Conservation (phyloP, 1,140 invertebrate genomes). For the Pachyrhynchus sulphureomaculatus region DNA sequence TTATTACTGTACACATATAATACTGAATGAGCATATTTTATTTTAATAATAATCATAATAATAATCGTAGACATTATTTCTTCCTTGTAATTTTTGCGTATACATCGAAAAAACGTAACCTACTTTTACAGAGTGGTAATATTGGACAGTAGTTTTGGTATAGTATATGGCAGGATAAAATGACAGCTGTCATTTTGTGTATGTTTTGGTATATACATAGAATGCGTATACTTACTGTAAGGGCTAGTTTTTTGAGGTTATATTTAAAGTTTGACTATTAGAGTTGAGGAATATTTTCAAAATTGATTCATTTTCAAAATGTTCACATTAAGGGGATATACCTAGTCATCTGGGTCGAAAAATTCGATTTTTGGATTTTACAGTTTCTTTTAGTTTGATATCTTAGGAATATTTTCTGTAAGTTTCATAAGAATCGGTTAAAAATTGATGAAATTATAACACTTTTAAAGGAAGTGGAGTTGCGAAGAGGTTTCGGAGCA, state of each 20-base stretch:
- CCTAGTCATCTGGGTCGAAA: no score
- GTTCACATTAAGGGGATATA: no score
- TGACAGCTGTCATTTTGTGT: neutral
- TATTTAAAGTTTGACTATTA: neutral
- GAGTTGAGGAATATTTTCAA: no score
- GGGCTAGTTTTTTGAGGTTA: neutral
- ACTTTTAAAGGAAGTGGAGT: no score
- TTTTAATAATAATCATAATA: no score
- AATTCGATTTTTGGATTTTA: no score
- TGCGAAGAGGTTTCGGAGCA: no score
- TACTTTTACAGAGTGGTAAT: slow-evolving; percentile 2
- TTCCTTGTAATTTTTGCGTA: slow-evolving; percentile 30
- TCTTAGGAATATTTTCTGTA: no score
- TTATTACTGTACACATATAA: slow-evolving; percentile 38
- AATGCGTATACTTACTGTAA: neutral
- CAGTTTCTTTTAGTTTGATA: no score
- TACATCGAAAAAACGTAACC: slow-evolving; percentile 36
- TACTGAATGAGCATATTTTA: slow-evolving; percentile 46
- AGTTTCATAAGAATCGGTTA: no score
- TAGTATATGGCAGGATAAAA: slow-evolving; percentile 6
- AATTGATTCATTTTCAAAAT: no score
- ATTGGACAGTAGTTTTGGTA: slow-evolving; percentile 9
- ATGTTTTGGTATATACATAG: neutral
- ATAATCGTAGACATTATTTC: slow-evolving; percentile 20
- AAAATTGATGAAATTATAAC: no score